These are phyloP conservation scores for Esperia sulphurella DNA, from an alignment of 2,888 invertebrate species.

Conservation along the genomic window DNA sequence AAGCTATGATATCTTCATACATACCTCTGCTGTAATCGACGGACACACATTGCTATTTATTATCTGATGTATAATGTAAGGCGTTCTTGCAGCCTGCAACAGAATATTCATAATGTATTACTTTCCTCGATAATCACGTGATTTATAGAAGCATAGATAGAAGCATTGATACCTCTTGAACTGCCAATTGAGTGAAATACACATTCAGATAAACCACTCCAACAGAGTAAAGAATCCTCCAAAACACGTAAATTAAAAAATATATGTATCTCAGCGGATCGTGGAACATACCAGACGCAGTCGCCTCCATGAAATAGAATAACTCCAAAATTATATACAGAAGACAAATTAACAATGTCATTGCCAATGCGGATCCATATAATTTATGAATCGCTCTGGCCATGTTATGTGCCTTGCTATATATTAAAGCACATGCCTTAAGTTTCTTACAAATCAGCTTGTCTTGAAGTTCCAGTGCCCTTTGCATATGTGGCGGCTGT, in stretches of 20 bases:
- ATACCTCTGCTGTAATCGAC: conserved; percentile 44
- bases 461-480: not conserved
- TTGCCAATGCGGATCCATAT: not conserved
- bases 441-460: not conserved
- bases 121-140: no score
- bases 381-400: not conserved
- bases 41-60: conserved; percentile 44
- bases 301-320: conserved; percentile 65
- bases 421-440: not conserved
- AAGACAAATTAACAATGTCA: conserved; percentile 13
- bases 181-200: conserved; percentile 36
- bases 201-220: conserved; percentile 37
- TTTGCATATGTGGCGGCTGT: conserved; percentile 18
- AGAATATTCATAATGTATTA: not conserved
- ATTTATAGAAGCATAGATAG: no score
- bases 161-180: conserved; percentile 33
- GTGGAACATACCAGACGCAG: conserved; percentile 47
- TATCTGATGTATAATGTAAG: conserved; percentile 45
- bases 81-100: conserved; percentile 46
- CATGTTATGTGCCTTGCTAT: not conserved
- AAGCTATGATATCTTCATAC: not conserved
- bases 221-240: conserved; percentile 43
- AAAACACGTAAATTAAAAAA: conserved; percentile 45
- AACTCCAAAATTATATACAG: conserved; percentile 43
- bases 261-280: conserved; percentile 39